Conservation (phyloP, 2,888 invertebrate species). For the Yponomeuta plumbellus region DNA sequence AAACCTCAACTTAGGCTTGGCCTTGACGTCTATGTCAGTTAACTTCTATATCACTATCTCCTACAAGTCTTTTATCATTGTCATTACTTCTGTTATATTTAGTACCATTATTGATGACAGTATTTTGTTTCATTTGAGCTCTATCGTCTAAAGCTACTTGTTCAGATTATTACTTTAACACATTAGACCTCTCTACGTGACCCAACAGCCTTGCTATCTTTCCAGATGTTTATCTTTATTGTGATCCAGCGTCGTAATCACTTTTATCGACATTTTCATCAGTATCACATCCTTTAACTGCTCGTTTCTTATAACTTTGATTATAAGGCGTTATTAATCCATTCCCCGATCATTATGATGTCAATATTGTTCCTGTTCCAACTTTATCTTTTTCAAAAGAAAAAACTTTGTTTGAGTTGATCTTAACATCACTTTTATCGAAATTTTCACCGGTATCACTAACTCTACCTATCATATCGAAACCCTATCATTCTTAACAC, state of each 20-base stretch:
- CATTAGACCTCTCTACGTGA: background rate
- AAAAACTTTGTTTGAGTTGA: constrained; percentile 2
- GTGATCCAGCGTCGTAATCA: background rate
- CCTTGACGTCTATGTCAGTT: background rate
- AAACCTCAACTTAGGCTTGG: background rate
- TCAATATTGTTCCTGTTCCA: background rate
- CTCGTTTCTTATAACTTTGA: background rate
- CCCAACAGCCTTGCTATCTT: background rate
- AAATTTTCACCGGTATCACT: constrained; percentile 20
- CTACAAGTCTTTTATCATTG: background rate
- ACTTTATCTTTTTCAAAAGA: background rate
- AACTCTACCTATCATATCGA: no score
- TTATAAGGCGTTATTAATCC: background rate
- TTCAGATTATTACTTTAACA: background rate
- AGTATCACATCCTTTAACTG: background rate
- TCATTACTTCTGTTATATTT: background rate
- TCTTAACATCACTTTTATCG: constrained; percentile 33
- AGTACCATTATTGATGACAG: background rate
- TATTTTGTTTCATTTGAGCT: background rate
- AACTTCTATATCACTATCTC: background rate
- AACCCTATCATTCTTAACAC: constrained; percentile 30
- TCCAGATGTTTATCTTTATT: background rate
- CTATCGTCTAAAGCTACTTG: background rate
- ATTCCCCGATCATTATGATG: background rate
- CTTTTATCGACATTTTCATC: background rate